Evolutionary conservation across 2,888 invertebrate genomes (phyloP).

Genomic region (Pyrocoelia pectoralis): DNA sequence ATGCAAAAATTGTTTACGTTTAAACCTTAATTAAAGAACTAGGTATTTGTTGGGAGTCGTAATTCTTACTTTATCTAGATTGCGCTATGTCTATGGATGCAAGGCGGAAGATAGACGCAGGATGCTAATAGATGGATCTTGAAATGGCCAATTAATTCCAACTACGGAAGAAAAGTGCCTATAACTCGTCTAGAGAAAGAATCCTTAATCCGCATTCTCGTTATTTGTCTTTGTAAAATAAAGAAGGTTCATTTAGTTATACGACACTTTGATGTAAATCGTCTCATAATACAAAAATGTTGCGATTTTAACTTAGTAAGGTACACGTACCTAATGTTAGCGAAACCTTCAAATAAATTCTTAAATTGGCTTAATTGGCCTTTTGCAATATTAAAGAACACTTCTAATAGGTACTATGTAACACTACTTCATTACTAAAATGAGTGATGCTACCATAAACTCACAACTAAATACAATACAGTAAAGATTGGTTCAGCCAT

Average conservation of each 20-base stretch:
- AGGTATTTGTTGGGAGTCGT: constrained; percentile 24
- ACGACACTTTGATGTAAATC: constrained; percentile 43
- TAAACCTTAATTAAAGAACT: constrained; percentile 27
- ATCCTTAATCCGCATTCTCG: constrained; percentile 50
- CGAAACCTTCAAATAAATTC: too few species aligned
- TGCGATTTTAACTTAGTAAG: constrained; percentile 44
- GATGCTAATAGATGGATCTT: constrained; percentile 47
- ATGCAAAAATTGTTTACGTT: constrained; percentile 15
- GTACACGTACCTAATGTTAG: constrained; percentile 7
- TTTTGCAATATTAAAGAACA: too few species aligned
- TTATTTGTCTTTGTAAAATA: constrained; percentile 47
- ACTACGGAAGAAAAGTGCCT: constrained; percentile 49
- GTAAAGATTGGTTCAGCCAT: too few species aligned
- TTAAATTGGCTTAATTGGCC: too few species aligned
- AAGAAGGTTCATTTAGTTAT: constrained; percentile 45
- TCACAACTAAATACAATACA: too few species aligned
- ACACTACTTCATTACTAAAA: too few species aligned
- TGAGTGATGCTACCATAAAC: too few species aligned
- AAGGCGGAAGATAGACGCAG: constrained; percentile 39
- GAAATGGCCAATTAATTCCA: constrained; percentile 50
- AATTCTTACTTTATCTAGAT: constrained; percentile 34
- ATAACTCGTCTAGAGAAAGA: constrained; percentile 49
- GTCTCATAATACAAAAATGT: not conserved
- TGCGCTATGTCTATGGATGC: constrained; percentile 35
- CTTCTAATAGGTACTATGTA: too few species aligned